These are phyloP conservation scores for Hippoglossus stenolepis DNA, from an alignment of 2,113 vertebrate genomes.

Conservation along the genomic window DNA sequence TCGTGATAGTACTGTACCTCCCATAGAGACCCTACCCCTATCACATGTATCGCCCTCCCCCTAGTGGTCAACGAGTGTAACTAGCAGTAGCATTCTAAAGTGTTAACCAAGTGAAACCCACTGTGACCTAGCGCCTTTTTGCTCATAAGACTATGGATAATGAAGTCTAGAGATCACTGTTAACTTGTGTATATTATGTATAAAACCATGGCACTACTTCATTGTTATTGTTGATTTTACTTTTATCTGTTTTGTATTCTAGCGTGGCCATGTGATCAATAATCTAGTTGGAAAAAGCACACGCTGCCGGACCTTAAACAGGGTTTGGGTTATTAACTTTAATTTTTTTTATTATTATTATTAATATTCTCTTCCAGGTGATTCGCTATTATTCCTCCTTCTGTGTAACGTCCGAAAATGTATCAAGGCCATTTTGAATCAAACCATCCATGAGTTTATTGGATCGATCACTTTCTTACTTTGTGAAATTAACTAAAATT, in stretches of 20 bases:
- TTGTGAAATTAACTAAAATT: conserved; percentile 51
- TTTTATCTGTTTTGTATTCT: conserved; percentile 72
- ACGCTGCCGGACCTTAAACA: conserved; percentile 55
- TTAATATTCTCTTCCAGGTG: conserved; percentile 47
- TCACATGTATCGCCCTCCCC: conserved; percentile 40
- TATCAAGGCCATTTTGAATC: conserved; percentile 49
- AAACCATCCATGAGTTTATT: conserved; percentile 31
- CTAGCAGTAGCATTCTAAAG: conserved; percentile 68
- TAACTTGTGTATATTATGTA: conserved; percentile 82
- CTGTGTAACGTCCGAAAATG: conserved; percentile 48
- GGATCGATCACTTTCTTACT: conserved; percentile 33
- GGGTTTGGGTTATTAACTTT: conserved; percentile 57
- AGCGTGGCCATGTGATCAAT: conserved; percentile 76
- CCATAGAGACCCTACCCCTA: conserved; percentile 55
- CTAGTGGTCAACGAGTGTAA: conserved; percentile 64
- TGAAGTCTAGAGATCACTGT: conserved; percentile 73
- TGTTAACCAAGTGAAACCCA: conserved; percentile 74
- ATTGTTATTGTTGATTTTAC: conserved; percentile 72
- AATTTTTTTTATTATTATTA: conserved; percentile 6
- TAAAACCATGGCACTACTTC: conserved; percentile 78
- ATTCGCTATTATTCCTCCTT: conserved; percentile 33
- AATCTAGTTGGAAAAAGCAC: conserved; percentile 64
- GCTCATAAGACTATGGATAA: conserved; percentile 67
- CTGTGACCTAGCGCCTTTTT: conserved; percentile 76
- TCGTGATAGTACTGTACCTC: conserved; percentile 51